Evolutionary conservation across 2,797 vertebrate genomes (phyloP), one percentile per base, ranked within the genome.

Genomic region (Coccyzus lansbergi): DNA sequence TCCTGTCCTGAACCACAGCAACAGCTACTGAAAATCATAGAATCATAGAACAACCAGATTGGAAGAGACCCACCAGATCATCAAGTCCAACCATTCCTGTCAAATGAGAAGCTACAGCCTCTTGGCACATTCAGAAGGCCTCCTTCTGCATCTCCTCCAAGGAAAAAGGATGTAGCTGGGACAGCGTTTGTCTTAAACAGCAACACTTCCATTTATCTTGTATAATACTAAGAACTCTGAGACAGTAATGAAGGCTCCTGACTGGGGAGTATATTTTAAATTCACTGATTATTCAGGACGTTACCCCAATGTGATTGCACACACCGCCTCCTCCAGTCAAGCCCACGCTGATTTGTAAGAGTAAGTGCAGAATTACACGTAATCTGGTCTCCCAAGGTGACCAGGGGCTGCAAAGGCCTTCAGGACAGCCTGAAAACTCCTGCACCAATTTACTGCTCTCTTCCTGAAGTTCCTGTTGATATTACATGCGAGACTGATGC

Each of bases 281-380:
- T 31, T 25, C 0, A 0, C 8, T 20, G 10, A 24, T 19, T n/a
- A 6, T 5, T 64, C 12, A 0, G 12, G 10, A 29, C 3, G 2
- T 14, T 8, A 18, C 24, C 62, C 56, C 4, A 3, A 3, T 0
- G 18, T 21, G 14, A 17, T 11, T 21, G 78, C 75, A 28, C 6
- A 12, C 13, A 8, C 16, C 52, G 12, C 9, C 4, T 31, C 42
- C n/a, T 72, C 33, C 70, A 8, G 51, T 21, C 28, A 5, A 29
- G 8, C 0, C 44, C 36, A 15, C 10, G 1, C 17, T 71, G 10
- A 22, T 6, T 8, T 42, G 4, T 5, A 26, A 29, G 7, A 46
- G 7, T 7, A 51, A 5, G 60, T 2, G 71, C 42, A 40, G 3
- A 63, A 28, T 44, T 15, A 70, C 11, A 14, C 21, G 12, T 9